Evolutionary conservation across 2,797 vertebrate species (phyloP).

Genomic region (Amniataba percoides): DNA sequence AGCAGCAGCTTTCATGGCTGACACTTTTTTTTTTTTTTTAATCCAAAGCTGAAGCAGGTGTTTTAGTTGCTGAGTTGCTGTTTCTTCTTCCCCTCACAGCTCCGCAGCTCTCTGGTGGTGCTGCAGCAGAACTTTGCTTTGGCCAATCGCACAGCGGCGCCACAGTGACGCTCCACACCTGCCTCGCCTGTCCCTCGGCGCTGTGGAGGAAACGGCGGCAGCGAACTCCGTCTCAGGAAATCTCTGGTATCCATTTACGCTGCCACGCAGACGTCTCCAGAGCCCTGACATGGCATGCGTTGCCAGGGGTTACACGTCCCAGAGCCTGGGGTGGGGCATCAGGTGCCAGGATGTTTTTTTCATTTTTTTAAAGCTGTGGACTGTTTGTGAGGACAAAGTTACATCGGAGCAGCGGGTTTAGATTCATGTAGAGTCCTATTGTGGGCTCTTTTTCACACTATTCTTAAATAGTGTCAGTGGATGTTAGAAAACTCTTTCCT

Average conservation of each 20-base stretch:
- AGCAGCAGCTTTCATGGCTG: not conserved
- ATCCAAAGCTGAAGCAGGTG: not conserved
- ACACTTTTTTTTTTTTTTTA: not conserved
- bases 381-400: conserved; percentile 30
- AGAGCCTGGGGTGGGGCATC: conserved; percentile 45
- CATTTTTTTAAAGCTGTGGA: conserved; percentile 31
- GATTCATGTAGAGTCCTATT: conserved; percentile 21
- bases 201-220: conserved; percentile 23
- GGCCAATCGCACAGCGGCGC: conserved; percentile 85
- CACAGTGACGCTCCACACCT: conserved; percentile 63
- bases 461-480: conserved; percentile 10
- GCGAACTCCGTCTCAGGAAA: conserved; percentile 48
- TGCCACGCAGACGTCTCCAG: conserved; percentile 51
- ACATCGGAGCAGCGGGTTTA: conserved; percentile 37
- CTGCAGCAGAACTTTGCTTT: conserved; percentile 94
- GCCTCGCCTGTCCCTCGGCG: not conserved
- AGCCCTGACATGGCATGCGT: conserved; percentile 38
- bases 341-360: conserved; percentile 61
- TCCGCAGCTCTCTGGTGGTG: conserved; percentile 92
- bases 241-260: conserved; percentile 49
- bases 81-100: conserved; percentile 80
- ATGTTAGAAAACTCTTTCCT: conserved; percentile 5
- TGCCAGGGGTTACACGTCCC: conserved; percentile 52
- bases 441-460: conserved; percentile 23
- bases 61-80: not conserved